These are phyloP conservation scores for Oryzias woworae DNA, from an alignment of 2,113 vertebrate genomes.

Conservation along the genomic window DNA sequence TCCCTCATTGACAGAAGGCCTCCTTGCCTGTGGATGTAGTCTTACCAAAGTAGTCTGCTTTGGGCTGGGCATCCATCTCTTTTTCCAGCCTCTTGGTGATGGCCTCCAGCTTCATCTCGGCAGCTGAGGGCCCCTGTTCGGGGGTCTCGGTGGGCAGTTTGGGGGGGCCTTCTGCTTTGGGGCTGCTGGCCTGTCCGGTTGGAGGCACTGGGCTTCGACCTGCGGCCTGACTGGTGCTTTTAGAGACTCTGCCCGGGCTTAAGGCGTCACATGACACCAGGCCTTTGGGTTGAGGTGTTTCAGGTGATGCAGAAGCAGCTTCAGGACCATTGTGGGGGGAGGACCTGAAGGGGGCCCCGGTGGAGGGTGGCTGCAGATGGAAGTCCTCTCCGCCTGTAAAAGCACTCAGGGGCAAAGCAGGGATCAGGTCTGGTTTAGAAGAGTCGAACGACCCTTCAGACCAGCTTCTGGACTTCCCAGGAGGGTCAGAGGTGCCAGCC, in stretches of 20 bases:
- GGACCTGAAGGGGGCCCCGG: conserved; percentile 33
- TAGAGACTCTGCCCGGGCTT: conserved; percentile 24
- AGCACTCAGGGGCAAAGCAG: conserved; percentile 59
- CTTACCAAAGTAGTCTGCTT: conserved; percentile 95
- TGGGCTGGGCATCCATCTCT: conserved; percentile 90
- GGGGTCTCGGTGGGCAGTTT: conserved; percentile 63
- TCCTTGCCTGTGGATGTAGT: conserved; percentile 16
- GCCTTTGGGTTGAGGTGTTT: conserved; percentile 35
- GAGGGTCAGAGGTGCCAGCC: conserved; percentile 19
- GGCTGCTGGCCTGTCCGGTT: conserved; percentile 13
- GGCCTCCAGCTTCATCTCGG: conserved; percentile 90
- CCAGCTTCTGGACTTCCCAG: conserved; percentile 26
- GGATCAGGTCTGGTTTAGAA: conserved; percentile 42
- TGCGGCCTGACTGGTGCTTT: conserved; percentile 44
- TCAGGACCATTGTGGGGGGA: conserved; percentile 56
- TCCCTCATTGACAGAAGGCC: conserved; percentile 17
- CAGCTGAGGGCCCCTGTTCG: conserved; percentile 80
- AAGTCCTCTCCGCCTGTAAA: conserved; percentile 62
- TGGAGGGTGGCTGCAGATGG: conserved; percentile 38
- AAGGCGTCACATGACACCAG: conserved; percentile 19
- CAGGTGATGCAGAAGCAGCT: conserved; percentile 21
- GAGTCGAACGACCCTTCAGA: conserved; percentile 18
- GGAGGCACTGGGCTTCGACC: conserved; percentile 31
- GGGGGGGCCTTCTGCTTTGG: conserved; percentile 54
- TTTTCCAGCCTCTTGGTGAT: conserved; percentile 90